Percentiles rank a stretch among this genome's conserved stretches.
These are phyloP conservation scores for Sitta europaea DNA, from an alignment of 2,113 vertebrate species.

Conservation along the genomic window DNA sequence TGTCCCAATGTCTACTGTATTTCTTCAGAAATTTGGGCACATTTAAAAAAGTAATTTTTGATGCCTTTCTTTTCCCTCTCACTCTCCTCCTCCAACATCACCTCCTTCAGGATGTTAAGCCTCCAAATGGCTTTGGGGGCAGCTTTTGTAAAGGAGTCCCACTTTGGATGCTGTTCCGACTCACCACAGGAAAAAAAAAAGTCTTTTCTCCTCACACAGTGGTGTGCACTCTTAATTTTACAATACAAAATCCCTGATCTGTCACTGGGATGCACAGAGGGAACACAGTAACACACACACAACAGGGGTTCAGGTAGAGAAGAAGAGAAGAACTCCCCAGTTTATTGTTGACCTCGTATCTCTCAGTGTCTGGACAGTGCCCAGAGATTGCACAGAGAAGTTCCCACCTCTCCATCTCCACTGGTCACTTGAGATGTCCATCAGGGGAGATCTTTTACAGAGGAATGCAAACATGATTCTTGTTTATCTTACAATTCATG, in stretches of 20 bases:
- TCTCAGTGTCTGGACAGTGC: too few species aligned
- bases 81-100: neutral
- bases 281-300: too few species aligned
- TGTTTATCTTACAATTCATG: too few species aligned
- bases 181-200: neutral
- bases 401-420: too few species aligned
- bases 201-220: neutral
- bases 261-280: too few species aligned
- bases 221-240: neutral
- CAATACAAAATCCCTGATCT: neutral
- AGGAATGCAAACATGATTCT: too few species aligned
- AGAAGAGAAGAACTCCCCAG: too few species aligned
- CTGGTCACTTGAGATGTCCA: too few species aligned
- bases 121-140: neutral
- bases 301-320: too few species aligned
- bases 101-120: neutral
- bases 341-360: too few species aligned
- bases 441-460: too few species aligned
- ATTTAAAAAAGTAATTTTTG: neutral
- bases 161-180: neutral
- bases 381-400: too few species aligned
- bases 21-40: neutral
- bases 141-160: neutral
- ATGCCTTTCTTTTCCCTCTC: neutral
- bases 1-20: neutral